These are phyloP conservation scores for Drosophila demipolita DNA, from an alignment of 2,888 invertebrate species.

Conservation along the genomic window DNA sequence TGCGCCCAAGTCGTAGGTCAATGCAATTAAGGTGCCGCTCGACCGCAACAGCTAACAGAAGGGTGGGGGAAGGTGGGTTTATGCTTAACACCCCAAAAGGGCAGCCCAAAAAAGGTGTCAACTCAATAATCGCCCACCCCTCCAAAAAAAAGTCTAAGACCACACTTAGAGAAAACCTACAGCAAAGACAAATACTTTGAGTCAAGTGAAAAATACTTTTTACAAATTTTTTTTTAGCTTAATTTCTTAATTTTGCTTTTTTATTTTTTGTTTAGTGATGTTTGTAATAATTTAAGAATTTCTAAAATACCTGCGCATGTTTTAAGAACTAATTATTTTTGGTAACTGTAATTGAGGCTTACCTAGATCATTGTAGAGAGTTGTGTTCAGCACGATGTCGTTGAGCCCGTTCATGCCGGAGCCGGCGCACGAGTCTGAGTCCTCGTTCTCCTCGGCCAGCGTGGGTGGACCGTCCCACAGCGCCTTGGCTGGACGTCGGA, in stretches of 20 bases:
- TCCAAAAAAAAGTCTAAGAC: neutral
- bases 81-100: conserved; percentile 11
- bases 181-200: neutral
- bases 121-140: neutral
- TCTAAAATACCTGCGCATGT: neutral
- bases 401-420: conserved; percentile 75
- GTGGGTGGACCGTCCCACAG: conserved; percentile 88
- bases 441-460: conserved; percentile 87
- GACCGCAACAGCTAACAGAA: conserved; percentile 30
- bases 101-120: conserved; percentile 6
- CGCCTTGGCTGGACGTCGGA: conserved; percentile 86
- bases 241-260: neutral
- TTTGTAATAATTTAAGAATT: too few relatives aligned
- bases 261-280: neutral
- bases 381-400: conserved; percentile 84
- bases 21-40: conserved; percentile 65
- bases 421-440: conserved; percentile 78
- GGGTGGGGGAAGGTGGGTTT: neutral
- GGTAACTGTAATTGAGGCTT: conserved; percentile 55
- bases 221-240: neutral
- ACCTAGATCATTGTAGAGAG: conserved; percentile 85
- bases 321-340: neutral
- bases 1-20: conserved; percentile 58
- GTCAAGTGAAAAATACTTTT: neutral
- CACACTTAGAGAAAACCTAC: neutral